Conservation (phyloP, 2,797 vertebrate genomes). For the Molossus alvarezi region DNA sequence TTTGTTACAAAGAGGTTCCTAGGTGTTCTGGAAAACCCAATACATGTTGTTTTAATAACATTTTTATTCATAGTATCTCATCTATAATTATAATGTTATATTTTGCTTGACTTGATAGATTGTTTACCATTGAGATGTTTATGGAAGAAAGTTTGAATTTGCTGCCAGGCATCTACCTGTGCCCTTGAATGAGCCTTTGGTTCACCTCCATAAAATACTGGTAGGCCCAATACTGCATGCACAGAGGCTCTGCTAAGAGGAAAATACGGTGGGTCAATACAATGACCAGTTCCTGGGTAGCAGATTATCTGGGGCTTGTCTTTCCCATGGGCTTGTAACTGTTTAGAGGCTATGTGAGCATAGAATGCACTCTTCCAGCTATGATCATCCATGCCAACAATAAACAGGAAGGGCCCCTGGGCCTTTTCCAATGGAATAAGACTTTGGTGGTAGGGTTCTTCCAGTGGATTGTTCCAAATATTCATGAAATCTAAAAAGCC, state of each 20-base stretch:
- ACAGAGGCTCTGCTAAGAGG: conserved; percentile 91
- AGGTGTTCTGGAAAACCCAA: background rate
- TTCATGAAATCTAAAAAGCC: conserved; percentile 89
- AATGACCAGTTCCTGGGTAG: conserved; percentile 95
- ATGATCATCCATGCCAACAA: conserved; percentile 92
- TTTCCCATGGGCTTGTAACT: conserved; percentile 91
- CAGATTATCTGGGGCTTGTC: conserved; percentile 92
- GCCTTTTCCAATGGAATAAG: conserved; percentile 93
- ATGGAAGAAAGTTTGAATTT: conserved; percentile 93
- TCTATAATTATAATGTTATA: conserved; percentile 75
- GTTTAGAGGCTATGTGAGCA: conserved; percentile 91
- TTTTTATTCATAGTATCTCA: conserved; percentile 53
- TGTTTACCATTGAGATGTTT: conserved; percentile 89
- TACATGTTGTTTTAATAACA: background rate
- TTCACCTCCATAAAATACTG: conserved; percentile 93
- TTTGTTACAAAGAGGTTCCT: background rate
- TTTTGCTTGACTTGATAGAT: conserved; percentile 74
- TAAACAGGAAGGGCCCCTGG: conserved; percentile 91
- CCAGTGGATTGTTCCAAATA: conserved; percentile 89
- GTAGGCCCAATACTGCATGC: conserved; percentile 87
- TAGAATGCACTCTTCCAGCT: conserved; percentile 94
- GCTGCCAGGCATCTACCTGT: conserved; percentile 94
- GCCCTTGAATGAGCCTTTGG: conserved; percentile 92
- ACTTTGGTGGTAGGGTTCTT: conserved; percentile 88
- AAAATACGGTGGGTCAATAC: conserved; percentile 94